These are phyloP conservation scores for Irena cyanogastra DNA, from an alignment of 2,113 vertebrate species.

Conservation along the genomic window DNA sequence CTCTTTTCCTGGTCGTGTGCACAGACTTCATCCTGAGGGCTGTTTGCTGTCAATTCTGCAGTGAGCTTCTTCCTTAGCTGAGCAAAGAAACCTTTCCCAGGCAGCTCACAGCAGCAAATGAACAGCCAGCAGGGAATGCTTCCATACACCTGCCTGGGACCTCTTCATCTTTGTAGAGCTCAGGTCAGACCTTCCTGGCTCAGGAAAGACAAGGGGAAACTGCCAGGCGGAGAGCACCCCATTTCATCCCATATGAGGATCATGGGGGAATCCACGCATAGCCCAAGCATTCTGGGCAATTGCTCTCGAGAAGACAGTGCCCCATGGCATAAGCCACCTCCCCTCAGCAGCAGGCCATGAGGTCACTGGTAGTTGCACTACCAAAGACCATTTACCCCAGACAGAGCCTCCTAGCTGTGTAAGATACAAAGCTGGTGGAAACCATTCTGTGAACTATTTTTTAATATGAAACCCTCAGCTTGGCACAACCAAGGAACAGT, in stretches of 20 bases:
- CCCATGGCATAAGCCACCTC: not conserved
- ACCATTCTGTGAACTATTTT: not conserved
- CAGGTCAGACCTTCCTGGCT: not conserved
- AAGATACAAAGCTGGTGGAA: not conserved
- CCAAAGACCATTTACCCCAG: not conserved
- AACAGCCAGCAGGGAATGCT: not conserved
- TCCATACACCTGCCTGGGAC: not conserved
- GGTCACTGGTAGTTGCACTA: not conserved
- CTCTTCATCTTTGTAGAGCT: not conserved
- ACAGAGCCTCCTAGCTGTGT: not conserved
- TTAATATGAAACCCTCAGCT: not conserved
- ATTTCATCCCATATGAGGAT: not conserved
- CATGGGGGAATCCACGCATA: not conserved
- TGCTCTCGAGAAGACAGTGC: not conserved
- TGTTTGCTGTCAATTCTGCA: not conserved
- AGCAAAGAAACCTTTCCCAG: not conserved
- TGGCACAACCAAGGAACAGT: not conserved
- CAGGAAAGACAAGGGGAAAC: not conserved
- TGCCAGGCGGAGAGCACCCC: not conserved
- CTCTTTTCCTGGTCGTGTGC: rapidly evolving
- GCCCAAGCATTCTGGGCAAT: not conserved
- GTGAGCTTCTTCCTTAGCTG: not conserved
- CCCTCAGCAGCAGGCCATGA: not conserved
- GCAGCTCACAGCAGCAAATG: not conserved
- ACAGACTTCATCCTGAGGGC: not conserved